These are phyloP conservation scores for Hoplostethus mediterraneus DNA, from an alignment of 2,797 vertebrate species.

Conservation along the genomic window DNA sequence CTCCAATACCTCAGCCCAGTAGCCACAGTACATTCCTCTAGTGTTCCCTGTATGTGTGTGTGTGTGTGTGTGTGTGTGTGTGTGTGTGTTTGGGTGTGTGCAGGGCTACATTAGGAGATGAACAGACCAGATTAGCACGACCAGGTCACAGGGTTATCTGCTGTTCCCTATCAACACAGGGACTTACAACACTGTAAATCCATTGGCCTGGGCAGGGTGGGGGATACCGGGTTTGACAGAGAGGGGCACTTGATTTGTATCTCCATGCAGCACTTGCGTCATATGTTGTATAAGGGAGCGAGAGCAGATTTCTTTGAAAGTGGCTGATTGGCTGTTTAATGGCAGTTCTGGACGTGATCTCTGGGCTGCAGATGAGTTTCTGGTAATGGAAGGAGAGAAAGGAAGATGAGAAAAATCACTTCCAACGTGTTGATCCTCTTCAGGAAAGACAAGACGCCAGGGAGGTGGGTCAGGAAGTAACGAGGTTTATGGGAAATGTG, in stretches of 20 bases:
- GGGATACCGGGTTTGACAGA: background rate
- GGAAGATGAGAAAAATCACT: too few species aligned
- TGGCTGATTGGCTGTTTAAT: too few species aligned
- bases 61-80: slow-evolving; percentile 28
- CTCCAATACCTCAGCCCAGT: background rate
- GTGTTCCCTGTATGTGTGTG: slow-evolving; percentile 11
- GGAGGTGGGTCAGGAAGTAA: too few species aligned
- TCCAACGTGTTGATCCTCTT: too few species aligned
- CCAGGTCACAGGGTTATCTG: background rate
- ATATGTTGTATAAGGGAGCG: slow-evolving; percentile 21
- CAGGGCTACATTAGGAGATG: background rate
- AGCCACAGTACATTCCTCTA: slow-evolving; percentile 26
- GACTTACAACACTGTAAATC: background rate
- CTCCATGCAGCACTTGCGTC: slow-evolving; percentile 3
- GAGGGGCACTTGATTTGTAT: slow-evolving; percentile 30
- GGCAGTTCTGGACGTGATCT: too few species aligned
- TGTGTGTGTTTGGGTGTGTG: background rate
- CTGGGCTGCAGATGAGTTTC: too few species aligned
- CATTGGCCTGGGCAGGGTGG: background rate
- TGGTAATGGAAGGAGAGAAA: too few species aligned
- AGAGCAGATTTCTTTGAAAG: too few species aligned
- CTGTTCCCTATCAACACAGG: too few species aligned
- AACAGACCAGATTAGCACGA: background rate
- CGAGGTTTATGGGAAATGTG: too few species aligned
- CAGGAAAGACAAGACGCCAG: too few species aligned